Conservation (phyloP, 2,797 vertebrate species). For the Ctenochaetus hawaiiensis region DNA sequence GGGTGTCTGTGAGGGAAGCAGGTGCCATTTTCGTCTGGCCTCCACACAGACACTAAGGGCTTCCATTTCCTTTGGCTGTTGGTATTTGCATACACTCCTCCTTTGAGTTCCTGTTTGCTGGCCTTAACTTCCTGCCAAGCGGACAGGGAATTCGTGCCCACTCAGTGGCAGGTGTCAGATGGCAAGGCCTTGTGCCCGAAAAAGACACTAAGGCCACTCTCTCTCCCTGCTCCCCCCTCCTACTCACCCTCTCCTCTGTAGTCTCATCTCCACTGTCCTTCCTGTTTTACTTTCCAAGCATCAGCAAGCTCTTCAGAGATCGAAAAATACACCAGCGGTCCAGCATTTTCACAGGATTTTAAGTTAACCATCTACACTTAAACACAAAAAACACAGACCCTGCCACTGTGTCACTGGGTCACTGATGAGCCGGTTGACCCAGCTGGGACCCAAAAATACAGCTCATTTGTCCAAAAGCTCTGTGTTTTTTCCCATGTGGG, state of each 20-base stretch:
- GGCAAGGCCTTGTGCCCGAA: constrained; percentile 83
- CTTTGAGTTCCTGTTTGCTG: constrained; percentile 84
- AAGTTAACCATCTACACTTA: constrained; percentile 2
- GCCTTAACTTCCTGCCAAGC: constrained; percentile 86
- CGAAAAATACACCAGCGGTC: constrained; percentile 5
- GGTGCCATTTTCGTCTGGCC: constrained; percentile 81
- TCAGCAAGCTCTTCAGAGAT: constrained; percentile 43
- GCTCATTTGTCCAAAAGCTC: constrained; percentile 46
- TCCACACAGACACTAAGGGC: constrained; percentile 75
- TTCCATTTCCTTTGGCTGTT: constrained; percentile 82
- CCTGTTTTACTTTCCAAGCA: constrained; percentile 34
- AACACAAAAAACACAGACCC: constrained; percentile 15
- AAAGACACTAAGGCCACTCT: constrained; percentile 83
- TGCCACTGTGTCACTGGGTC: constrained; percentile 25
- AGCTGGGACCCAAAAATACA: constrained; percentile 42
- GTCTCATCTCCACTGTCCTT: constrained; percentile 32
- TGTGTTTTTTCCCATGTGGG: constrained; percentile 32
- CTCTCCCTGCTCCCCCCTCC: constrained; percentile 27
- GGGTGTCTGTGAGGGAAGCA: constrained; percentile 82
- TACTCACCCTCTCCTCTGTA: constrained; percentile 37
- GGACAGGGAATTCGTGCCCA: constrained; percentile 82
- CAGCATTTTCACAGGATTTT: constrained; percentile 9
- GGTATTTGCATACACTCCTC: constrained; percentile 82
- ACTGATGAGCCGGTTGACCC: constrained; percentile 46
- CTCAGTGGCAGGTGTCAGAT: constrained; percentile 90